Conservation (phyloP, 2,888 invertebrate genomes). For the Drosophila mimica region DNA sequence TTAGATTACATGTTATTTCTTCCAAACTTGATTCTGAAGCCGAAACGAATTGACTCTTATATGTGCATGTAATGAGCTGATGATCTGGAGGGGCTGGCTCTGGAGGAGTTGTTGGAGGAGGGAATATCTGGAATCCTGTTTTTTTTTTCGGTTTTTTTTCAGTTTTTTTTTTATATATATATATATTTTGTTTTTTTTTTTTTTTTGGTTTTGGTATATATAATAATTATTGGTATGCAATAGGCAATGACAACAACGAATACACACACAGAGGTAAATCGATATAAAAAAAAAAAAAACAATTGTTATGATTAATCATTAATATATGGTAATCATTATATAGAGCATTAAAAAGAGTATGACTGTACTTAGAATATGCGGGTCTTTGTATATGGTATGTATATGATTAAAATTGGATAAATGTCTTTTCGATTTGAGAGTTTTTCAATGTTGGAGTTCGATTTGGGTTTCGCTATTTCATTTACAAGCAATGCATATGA, state of each 20-base stretch:
- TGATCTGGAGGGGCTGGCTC: constrained; percentile 94
- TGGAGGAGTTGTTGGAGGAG: constrained; percentile 93
- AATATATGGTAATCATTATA: constrained; percentile 69
- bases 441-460: background rate
- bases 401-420: constrained; percentile 25
- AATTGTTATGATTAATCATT: constrained; percentile 76
- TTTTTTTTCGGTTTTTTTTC: constrained; percentile 43
- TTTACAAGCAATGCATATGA: constrained; percentile 6
- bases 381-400: background rate
- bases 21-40: constrained; percentile 88
- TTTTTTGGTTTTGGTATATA: constrained; percentile 47
- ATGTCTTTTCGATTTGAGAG: constrained; percentile 8
- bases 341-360: constrained; percentile 49
- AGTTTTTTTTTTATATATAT: constrained; percentile 19
- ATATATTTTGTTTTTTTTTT: constrained; percentile 32
- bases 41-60: constrained; percentile 86
- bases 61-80: constrained; percentile 87
- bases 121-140: constrained; percentile 92
- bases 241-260: constrained; percentile 75
- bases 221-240: constrained; percentile 69
- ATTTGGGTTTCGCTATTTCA: background rate
- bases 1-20: constrained; percentile 88
- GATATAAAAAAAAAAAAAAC: constrained; percentile 55
- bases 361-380: constrained; percentile 24
- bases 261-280: constrained; percentile 72